A percentile compares a stretch with the other conserved stretches of the same genome.
Conservation (phyloP, 2,113 vertebrate genomes). For the Equus przewalskii region DNA sequence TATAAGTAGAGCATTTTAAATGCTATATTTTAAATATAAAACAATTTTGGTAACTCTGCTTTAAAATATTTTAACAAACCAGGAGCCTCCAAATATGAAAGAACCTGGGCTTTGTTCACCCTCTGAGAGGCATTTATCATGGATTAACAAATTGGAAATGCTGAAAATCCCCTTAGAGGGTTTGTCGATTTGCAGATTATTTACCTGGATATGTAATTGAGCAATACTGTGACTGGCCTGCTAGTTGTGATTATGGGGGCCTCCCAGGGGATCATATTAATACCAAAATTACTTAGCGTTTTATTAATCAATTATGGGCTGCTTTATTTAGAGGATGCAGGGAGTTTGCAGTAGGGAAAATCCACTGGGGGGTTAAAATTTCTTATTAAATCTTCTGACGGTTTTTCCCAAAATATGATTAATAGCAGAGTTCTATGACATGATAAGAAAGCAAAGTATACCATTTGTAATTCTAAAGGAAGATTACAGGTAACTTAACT, state of each 20-base stretch:
- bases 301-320: conserved; percentile 86
- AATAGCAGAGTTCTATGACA: conserved; percentile 85
- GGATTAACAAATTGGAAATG: conserved; percentile 75
- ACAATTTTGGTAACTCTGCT: conserved; percentile 17
- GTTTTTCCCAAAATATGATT: conserved; percentile 85
- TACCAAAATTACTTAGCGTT: conserved; percentile 86
- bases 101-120: conserved; percentile 34
- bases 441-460: conserved; percentile 86
- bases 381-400: conserved; percentile 79
- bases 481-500: conserved; percentile 88
- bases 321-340: conserved; percentile 77
- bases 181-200: conserved; percentile 76
- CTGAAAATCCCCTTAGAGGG: conserved; percentile 64
- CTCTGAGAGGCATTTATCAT: conserved; percentile 70
- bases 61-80: conserved; percentile 68
- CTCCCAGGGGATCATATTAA: conserved; percentile 80
- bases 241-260: conserved; percentile 79
- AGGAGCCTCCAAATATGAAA: conserved; percentile 57
- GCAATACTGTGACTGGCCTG: conserved; percentile 76
- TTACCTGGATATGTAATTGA: conserved; percentile 84
- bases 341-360: conserved; percentile 60
- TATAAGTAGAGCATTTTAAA: conserved; percentile 11
- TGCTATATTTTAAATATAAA: background rate
- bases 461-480: conserved; percentile 81
- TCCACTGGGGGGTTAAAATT: conserved; percentile 72